Conservation (phyloP, 2,888 invertebrate species). For the Physocephala rufipes region DNA sequence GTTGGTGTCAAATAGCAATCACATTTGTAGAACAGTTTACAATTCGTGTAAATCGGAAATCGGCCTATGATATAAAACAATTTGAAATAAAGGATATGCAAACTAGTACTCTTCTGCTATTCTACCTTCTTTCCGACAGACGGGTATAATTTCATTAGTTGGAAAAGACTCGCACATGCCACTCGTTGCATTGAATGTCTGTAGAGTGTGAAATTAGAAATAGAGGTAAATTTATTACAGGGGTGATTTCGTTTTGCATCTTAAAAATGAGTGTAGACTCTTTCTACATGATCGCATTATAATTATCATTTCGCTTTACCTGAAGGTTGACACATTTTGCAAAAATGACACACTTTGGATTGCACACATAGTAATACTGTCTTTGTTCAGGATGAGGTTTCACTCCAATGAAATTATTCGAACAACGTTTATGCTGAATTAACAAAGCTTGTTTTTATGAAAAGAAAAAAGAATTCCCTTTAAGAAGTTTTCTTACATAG, state of each 20-base stretch:
- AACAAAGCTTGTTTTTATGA: conserved; percentile 10
- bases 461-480: not conserved
- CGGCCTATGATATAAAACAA: conserved; percentile 52
- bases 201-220: not conserved
- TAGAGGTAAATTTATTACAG: not conserved
- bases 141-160: conserved; percentile 50
- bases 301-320: conserved; percentile 45
- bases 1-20: conserved; percentile 53
- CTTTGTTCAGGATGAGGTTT: conserved; percentile 62
- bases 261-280: no score
- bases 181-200: conserved; percentile 54
- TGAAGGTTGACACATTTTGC: conserved; percentile 62
- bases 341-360: conserved; percentile 61
- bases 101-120: not conserved
- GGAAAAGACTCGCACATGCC: conserved; percentile 54
- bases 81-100: not conserved
- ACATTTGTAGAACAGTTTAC: conserved; percentile 61
- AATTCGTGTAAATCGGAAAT: conserved; percentile 62
- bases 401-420: conserved; percentile 59
- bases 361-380: conserved; percentile 66
- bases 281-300: not conserved
- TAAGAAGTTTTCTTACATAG: conserved; percentile 54
- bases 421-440: conserved; percentile 60
- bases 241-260: no score
- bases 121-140: conserved; percentile 50